These are phyloP conservation scores for Chrysopilus asiliformis DNA, from an alignment of 2,888 invertebrate species.

Conservation along the genomic window DNA sequence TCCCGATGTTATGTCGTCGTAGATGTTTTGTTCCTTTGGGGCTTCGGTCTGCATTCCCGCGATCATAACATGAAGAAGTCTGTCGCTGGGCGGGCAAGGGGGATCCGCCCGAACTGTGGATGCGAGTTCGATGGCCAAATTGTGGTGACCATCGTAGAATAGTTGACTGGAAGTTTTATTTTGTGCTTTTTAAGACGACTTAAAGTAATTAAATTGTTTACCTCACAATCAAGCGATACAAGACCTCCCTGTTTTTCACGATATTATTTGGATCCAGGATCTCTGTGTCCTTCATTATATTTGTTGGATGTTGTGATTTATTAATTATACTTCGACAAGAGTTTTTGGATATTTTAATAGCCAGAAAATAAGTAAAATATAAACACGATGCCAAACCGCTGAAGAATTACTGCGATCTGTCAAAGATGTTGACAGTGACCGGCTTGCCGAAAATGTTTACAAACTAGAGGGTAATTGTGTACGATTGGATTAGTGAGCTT, in stretches of 20 bases:
- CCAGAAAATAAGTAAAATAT: no score
- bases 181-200: not conserved
- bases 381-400: no score
- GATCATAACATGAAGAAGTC: constrained; percentile 72
- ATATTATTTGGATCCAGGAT: constrained; percentile 56
- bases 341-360: no score
- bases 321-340: no score
- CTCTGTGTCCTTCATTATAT: constrained; percentile 34
- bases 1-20: constrained; percentile 32
- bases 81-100: constrained; percentile 91
- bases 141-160: constrained; percentile 93
- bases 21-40: constrained; percentile 41
- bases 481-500: no score
- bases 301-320: no score
- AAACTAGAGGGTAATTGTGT: no score
- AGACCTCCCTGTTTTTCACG: constrained; percentile 74
- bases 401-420: no score
- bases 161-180: constrained; percentile 74
- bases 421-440: no score
- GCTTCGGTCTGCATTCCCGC: constrained; percentile 78
- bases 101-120: constrained; percentile 80
- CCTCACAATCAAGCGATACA: constrained; percentile 90
- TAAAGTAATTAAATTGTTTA: constrained; percentile 26
- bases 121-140: constrained; percentile 75
- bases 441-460: no score